Evolutionary conservation across 2,888 invertebrate genomes (phyloP), one percentile per base, ranked within the genome.

Genomic region (Tetranychus truncatus): DNA sequence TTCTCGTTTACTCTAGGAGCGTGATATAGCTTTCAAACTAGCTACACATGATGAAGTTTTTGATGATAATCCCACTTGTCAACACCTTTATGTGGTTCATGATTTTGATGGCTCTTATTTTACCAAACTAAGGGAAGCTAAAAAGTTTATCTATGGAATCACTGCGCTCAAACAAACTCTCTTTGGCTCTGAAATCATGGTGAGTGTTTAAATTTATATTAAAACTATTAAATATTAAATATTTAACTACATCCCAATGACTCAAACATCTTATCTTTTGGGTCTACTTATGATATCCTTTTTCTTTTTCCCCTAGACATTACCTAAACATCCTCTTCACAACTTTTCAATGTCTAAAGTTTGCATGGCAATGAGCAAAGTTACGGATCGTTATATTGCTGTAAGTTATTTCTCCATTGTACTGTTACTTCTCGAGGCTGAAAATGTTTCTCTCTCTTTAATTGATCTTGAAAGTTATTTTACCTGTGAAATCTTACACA

Each of bases 61-160:
- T 69, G 34, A 24, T 21, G 21, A 69, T 69, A 21, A 69, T 20
- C n/a, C 11, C 11, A 69, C 18, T 66, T 20, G 20, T 69, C 20
- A 69, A 24, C 34, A 69, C 20, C 69, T 69, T 11, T 69, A 69
- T 69, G 69, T 69, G n/a, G 9, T 69, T 9, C 18, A 69, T 20
- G 69, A 69, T 69, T 69, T 69, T 24, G 20, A 5, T 69, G 69
- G 34, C 11, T 11, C 11, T 24, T 69, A 69, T 24, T 69, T 69
- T 69, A 21, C 18, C 5, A 24, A 24, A 24, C 20, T 69, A 21
- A 69, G 69, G 20, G 34, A 69, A 69, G 34, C 20, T 5, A 24
- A 69, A 24, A 24, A 24, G 11, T 24, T 69, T 69, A 69, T 69
- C 20, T 69, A 24, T 69, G 69, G 69, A 21, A 20, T 24, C 11